Base-by-base conservation (phyloP, 2,888 invertebrate genomes). In the Apodemia mormo region DNA sequence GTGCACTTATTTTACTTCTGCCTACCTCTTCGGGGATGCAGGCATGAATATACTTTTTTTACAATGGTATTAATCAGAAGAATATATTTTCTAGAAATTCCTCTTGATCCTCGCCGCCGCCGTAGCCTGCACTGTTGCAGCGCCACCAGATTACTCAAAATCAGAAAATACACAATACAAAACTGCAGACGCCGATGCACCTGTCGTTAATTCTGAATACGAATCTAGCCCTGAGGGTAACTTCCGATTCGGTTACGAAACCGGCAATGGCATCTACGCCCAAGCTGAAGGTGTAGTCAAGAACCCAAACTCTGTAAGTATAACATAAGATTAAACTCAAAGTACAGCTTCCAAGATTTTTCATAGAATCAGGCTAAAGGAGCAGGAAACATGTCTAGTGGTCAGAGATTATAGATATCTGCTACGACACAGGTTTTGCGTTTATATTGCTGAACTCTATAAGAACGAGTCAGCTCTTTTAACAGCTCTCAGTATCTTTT, bases 261-360 rank as follows among this genome's bases (percentile, higher is more conserved):
- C 61, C 2, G 33, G 14, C 10, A 61, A 33, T 33, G 61, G 61
- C 30, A 61, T 61, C 33, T 9, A 5, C 33, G 0, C 0, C 0
- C 5, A 61, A 10, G 61, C 61, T 14, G 61, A 61, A 30, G 61
- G 61, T 33, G 12, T 61, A 33, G 12, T 61, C 29, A 61, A 61
- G 30, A 61, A 61, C 14, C 61, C 61, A 12, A 61, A 29, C 61
- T 61, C 61, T 12, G 61, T 61, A 33, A 61, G 67, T 43, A 30
- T 30, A 40, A 12, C 40, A 14, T 29, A 67, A 12, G 14, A 14
- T 14, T n/a, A 52, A 52, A 52, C 52, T 52, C 4, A n/a, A 52
- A n/a, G 52, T n/a, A 6, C 52, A 52, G 49, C 49, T 3, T 49
- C 49, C 1, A 14, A 12, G 3, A 49, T 49, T 49, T 12, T 14